Evolutionary conservation across 2,888 invertebrate genomes (phyloP).

Genomic region (Cancer borealis): DNA sequence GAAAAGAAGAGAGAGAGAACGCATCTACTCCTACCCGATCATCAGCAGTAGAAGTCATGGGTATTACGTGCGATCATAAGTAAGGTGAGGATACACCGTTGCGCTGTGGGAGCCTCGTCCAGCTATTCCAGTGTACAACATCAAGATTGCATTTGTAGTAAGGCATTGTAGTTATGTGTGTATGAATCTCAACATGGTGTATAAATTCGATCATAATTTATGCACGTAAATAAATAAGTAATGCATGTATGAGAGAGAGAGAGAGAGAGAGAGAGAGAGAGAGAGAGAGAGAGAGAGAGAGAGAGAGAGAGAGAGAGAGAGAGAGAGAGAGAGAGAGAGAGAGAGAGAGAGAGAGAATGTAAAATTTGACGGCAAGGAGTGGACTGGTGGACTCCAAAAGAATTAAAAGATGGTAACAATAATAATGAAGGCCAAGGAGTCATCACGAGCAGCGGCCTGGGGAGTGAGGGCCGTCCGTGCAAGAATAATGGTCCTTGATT

Average conservation of each 20-base stretch:
- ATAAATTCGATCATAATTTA: neutral
- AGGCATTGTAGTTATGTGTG: neutral
- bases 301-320: neutral
- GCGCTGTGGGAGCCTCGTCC: neutral
- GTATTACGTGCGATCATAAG: neutral
- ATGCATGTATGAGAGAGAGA: no score
- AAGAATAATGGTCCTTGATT: constrained; percentile 22
- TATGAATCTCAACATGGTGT: neutral
- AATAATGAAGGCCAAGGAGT: neutral
- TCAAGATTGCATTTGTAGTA: neutral
- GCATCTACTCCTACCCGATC: neutral
- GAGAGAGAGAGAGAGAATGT: constrained; percentile 15
- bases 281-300: no score
- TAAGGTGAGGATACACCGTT: neutral
- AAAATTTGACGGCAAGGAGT: no score
- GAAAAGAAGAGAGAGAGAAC: neutral
- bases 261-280: no score
- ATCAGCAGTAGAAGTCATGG: neutral
- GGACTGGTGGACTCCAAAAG: no score
- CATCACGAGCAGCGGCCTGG: neutral
- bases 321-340: constrained; percentile 27
- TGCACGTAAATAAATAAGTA: neutral
- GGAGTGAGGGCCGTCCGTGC: constrained; percentile 14
- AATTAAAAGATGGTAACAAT: neutral
- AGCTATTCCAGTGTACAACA: neutral